phyloP scores from a whole-genome alignment of 1,140 invertebrate species.

The Leptopilina clavipes region DNA sequence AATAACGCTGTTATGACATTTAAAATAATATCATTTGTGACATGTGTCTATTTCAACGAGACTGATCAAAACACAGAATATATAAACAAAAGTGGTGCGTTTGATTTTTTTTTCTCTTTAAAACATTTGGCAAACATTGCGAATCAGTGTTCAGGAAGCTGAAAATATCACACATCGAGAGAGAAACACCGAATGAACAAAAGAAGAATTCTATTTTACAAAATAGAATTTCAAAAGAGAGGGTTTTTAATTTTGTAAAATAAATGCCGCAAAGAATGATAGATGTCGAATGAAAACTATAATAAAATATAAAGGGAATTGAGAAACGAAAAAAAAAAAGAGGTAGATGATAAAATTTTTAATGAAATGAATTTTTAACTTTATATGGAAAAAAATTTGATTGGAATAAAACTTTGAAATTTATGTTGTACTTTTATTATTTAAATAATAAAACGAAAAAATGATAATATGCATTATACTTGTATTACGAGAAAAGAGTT shows the following conservation, averaged over 20 bases:
- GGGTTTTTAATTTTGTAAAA: conserved; percentile 11
- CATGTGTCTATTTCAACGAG: too few species aligned
- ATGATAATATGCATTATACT: too few species aligned
- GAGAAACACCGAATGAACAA: background rate
- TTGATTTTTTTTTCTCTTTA: background rate
- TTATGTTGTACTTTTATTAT: too few species aligned
- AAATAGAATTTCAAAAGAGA: conserved; percentile 1
- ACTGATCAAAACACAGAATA: too few species aligned
- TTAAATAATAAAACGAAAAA: too few species aligned
- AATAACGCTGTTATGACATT: too few species aligned
- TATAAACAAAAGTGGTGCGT: too few species aligned
- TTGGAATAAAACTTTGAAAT: background rate
- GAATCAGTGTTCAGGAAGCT: background rate
- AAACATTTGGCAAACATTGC: conserved; percentile 3
- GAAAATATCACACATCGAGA: background rate
- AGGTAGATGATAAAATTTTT: background rate
- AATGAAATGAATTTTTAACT: conserved; percentile 3
- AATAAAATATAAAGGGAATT: background rate
- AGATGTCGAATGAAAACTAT: background rate
- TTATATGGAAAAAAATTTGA: background rate
- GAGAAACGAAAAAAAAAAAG: background rate
- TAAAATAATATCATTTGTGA: too few species aligned
- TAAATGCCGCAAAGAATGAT: conserved; percentile 9
- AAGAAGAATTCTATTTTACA: background rate
- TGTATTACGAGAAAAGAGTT: too few species aligned